A percentile compares a stretch with the other conserved stretches of the same genome.
phyloP scores from a whole-genome alignment of 2,888 invertebrate species.

The Buathra laborator region DNA sequence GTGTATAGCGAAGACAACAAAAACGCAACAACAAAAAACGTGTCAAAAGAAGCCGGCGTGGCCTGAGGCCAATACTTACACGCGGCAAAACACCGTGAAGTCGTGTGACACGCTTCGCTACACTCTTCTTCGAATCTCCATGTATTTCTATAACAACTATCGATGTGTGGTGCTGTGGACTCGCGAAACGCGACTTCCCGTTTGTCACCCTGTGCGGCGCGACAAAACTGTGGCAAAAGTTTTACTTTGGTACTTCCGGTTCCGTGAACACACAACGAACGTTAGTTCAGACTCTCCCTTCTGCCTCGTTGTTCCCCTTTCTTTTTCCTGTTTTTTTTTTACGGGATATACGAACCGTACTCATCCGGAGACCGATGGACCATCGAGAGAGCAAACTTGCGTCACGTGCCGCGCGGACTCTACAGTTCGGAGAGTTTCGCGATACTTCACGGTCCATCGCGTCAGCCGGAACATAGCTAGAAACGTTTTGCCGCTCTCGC shows the following conservation, averaged over 20 bases:
- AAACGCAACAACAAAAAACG: neutral
- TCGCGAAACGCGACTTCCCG: slow-evolving; percentile 39
- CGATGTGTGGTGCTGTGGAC: neutral
- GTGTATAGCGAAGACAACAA: no score
- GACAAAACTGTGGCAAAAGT: slow-evolving; percentile 38
- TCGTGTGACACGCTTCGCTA: slow-evolving; percentile 18
- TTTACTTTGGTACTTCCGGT: slow-evolving; percentile 45
- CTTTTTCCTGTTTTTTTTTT: neutral
- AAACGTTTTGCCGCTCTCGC: slow-evolving; percentile 40
- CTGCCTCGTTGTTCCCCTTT: no score
- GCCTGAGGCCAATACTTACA: slow-evolving; percentile 41
- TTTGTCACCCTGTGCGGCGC: slow-evolving; percentile 29
- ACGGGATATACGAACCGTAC: neutral
- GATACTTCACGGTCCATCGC: slow-evolving; percentile 16
- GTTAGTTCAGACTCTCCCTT: slow-evolving; percentile 18
- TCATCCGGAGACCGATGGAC: slow-evolving; percentile 44
- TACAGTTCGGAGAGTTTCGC: neutral
- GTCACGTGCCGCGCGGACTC: neutral
- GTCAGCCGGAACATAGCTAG: slow-evolving; percentile 1
- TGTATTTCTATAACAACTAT: slow-evolving; percentile 9
- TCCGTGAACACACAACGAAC: slow-evolving; percentile 16
- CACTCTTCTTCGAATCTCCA: slow-evolving; percentile 16
- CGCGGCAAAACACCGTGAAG: slow-evolving; percentile 30
- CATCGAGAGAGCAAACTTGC: slow-evolving; percentile 42
- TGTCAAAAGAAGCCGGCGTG: slow-evolving; percentile 3